Evolutionary conservation across 2,797 vertebrate species (phyloP).

Genomic region (Acropternis orthonyx): DNA sequence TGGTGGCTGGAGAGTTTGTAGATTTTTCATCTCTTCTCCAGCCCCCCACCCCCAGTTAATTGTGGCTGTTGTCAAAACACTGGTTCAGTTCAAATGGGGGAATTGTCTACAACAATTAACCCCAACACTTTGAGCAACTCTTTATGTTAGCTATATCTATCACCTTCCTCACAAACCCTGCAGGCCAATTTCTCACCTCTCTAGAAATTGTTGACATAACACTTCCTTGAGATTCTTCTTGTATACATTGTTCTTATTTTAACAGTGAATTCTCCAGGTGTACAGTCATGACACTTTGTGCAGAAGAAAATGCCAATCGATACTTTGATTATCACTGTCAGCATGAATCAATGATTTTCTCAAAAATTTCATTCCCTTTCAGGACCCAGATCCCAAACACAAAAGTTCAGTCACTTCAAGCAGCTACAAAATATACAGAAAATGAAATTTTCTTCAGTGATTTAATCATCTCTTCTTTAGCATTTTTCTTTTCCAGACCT

Average conservation of each 20-base stretch:
- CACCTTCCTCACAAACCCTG: background rate
- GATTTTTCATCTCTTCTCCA: background rate
- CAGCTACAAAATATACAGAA: background rate
- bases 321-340: background rate
- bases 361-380: background rate
- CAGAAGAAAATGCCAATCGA: background rate
- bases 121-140: background rate
- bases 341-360: background rate
- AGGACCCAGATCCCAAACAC: background rate
- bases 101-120: background rate
- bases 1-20: background rate
- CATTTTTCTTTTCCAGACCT: background rate
- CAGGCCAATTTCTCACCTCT: background rate
- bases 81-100: background rate
- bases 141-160: background rate
- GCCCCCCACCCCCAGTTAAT: too few species aligned
- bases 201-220: background rate
- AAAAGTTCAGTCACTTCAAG: background rate
- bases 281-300: background rate
- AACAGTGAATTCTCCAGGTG: background rate
- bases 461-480: background rate
- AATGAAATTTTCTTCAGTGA: background rate
- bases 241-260: background rate
- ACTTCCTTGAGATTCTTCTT: background rate
- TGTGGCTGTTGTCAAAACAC: background rate